Evolutionary conservation across 2,113 vertebrate species (phyloP), one percentile per base, ranked within the genome.

Genomic region (Chionomys nivalis): DNA sequence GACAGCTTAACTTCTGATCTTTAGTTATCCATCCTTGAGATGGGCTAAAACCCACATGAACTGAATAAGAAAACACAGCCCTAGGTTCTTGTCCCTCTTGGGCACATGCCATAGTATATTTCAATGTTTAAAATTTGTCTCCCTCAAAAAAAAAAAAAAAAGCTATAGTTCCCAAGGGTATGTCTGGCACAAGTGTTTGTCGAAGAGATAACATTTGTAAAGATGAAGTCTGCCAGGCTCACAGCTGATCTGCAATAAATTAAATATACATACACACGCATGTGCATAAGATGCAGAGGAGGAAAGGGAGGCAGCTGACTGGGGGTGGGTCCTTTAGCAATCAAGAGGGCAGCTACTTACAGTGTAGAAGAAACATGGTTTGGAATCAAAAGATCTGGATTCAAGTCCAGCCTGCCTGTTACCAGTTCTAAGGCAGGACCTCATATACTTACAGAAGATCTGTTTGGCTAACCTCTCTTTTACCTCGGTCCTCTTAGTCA

Each of bases 11-110:
- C 61, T 49, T 47, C 72, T 24, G 19, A 39, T 26, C 23, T 72
- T 88, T 58, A 70, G 65, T 85, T 94, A 93, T 36, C 33, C 28
- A 33, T 72, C 76, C 94, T 16, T 58, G 36, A 95, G 95, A 90
- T 47, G 31, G 73, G 19, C 28, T 70, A 70, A 95, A 92, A 44
- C 55, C 47, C 55, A 23, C n/a, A 55, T 87, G 31, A 76, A 76
- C 47, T 75, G 66, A 92, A 24, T 85, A 92, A 83, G 42, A 16
- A n/a, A 93, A 95, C 58, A 87, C 13, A 77, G 28, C 24, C 5
- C 42, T 47, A 47, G 49, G 26, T 87, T 81, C 87, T 72, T 52
- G 17, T 88, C 21, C 39, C 9, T 87, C 42, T 26, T 61, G 72
- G 8, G 24, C 26, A 68, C 33, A 61, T 73, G 75, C 2, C 47